These are phyloP conservation scores for Sinocyclocheilus rhinocerous DNA, from an alignment of 2,113 vertebrate species.

Conservation along the genomic window DNA sequence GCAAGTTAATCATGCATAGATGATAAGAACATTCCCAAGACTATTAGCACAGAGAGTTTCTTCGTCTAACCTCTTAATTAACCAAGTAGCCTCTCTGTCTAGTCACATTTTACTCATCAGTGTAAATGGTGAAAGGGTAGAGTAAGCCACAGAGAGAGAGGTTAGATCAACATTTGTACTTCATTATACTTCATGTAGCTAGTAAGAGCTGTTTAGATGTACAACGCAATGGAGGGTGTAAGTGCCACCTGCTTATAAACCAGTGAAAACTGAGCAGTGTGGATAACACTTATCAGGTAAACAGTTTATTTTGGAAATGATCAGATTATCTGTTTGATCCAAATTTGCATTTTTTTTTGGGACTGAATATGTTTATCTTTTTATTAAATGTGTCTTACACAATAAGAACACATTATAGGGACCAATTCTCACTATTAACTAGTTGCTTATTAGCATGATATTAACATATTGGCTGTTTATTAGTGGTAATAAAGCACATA, in stretches of 20 bases:
- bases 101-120: constrained; percentile 48
- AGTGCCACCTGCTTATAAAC: neutral
- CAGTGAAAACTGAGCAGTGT: neutral
- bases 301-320: neutral
- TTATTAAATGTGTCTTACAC: too few species aligned
- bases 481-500: too few species aligned
- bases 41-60: constrained; percentile 65
- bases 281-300: neutral
- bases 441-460: too few species aligned
- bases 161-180: constrained; percentile 44
- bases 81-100: constrained; percentile 37
- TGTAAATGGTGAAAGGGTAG: constrained; percentile 30
- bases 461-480: too few species aligned
- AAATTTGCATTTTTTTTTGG: neutral
- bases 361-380: too few species aligned
- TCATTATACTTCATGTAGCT: constrained; percentile 32
- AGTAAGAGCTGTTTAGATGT: neutral
- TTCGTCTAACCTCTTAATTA: constrained; percentile 65
- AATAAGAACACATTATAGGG: too few species aligned
- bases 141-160: neutral
- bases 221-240: neutral
- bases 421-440: too few species aligned
- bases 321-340: neutral
- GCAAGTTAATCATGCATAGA: constrained; percentile 75
- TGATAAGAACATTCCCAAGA: constrained; percentile 66